These are phyloP conservation scores for Craseonycteris thonglongyai DNA, from an alignment of 2,113 vertebrate species.

Conservation along the genomic window DNA sequence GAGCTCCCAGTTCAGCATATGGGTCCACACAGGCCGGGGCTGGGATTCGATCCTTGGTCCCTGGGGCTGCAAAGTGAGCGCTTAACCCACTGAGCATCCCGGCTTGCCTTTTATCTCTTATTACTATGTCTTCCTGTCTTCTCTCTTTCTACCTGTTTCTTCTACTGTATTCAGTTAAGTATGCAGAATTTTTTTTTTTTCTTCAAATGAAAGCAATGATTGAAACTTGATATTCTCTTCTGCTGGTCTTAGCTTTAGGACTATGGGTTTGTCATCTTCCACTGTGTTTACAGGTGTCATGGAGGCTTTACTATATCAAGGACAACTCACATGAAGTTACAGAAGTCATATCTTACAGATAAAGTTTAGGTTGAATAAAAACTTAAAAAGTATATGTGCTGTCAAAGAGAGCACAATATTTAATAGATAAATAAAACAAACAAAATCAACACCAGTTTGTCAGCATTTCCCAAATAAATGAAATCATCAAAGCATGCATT, in stretches of 20 bases:
- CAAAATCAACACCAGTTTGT: background rate
- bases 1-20: no score
- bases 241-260: background rate
- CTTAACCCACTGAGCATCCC: no score
- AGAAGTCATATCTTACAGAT: background rate
- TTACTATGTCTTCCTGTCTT: background rate
- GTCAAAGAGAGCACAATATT: no score
- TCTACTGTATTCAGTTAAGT: background rate
- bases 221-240: background rate
- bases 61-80: no score
- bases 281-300: background rate
- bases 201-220: background rate
- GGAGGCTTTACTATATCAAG: background rate
- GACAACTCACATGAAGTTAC: background rate
- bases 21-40: no score
- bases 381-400: background rate
- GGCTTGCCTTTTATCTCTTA: background rate
- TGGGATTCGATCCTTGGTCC: no score
- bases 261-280: background rate
- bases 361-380: background rate
- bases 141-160: background rate
- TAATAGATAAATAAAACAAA: background rate
- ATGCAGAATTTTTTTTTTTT: background rate
- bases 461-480: background rate
- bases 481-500: background rate